Percentiles rank a stretch among this genome's conserved stretches.
phyloP scores from a whole-genome alignment of 2,797 vertebrate species.

The Brachyalestes nurse region DNA sequence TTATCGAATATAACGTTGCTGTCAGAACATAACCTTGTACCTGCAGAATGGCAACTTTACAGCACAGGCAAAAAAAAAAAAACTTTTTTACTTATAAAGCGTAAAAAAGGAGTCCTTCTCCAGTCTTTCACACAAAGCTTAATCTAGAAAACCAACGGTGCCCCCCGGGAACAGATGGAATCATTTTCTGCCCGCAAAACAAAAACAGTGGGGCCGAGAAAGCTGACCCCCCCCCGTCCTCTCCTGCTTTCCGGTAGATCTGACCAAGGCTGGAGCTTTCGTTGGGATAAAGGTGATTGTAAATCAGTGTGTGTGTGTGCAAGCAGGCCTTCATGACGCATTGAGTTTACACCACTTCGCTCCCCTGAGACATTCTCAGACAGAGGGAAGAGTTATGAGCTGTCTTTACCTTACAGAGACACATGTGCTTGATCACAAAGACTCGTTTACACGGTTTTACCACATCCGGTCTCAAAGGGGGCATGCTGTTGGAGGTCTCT shows the following conservation, averaged over 20 bases:
- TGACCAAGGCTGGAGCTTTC: constrained; percentile 28
- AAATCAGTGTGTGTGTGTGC: constrained; percentile 45
- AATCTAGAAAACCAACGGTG: neutral
- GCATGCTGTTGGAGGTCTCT: constrained; percentile 6
- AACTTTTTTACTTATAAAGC: neutral
- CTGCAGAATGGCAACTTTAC: no score
- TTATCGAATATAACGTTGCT: neutral
- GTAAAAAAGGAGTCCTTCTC: neutral
- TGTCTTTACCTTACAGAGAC: constrained; percentile 13
- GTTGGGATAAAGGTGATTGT: constrained; percentile 33
- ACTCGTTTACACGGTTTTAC: constrained; percentile 25
- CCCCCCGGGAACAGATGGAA: constrained; percentile 34
- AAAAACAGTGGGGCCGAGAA: constrained; percentile 55
- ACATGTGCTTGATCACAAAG: constrained; percentile 17
- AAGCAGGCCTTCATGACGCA: constrained; percentile 22
- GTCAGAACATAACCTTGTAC: neutral
- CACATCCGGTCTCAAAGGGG: constrained; percentile 26
- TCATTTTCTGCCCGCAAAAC: constrained; percentile 33
- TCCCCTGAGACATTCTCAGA: constrained; percentile 29
- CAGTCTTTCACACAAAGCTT: neutral
- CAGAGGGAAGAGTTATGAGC: constrained; percentile 40
- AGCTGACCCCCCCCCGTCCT: constrained; percentile 49
- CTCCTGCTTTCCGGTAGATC: constrained; percentile 11
- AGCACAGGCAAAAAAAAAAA: no score
- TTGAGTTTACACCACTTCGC: constrained; percentile 33